A percentile compares a stretch with the other conserved stretches of the same genome.
Evolutionary conservation across 2,888 invertebrate species (phyloP).

Genomic region (Eristalis intricaria): DNA sequence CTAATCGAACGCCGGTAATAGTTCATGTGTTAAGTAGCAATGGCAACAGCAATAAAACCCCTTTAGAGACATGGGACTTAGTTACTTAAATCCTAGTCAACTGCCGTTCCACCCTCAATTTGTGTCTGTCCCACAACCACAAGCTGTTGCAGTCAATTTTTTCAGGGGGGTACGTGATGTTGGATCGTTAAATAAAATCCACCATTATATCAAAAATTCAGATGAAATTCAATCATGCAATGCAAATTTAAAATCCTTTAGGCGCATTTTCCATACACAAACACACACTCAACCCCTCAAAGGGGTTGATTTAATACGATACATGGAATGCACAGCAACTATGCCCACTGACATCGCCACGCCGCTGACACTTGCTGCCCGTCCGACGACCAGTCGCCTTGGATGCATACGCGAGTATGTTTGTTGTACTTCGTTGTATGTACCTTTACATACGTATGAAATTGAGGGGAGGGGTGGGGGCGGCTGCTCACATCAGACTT

Average conservation of each 20-base stretch:
- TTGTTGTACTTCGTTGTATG: conserved; percentile 38
- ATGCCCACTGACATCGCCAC: not conserved
- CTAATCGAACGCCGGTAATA: not conserved
- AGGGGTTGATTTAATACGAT: conserved; percentile 65
- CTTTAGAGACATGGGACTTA: conserved; percentile 42
- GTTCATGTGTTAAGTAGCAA: conserved; percentile 59
- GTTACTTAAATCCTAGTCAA: conserved; percentile 19
- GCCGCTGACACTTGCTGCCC: not conserved
- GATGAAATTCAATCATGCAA: conserved; percentile 72
- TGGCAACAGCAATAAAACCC: conserved; percentile 52
- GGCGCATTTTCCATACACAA: conserved; percentile 64
- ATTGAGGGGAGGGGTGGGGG: not conserved
- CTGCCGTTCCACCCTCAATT: conserved; percentile 24
- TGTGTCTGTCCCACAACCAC: conserved; percentile 9
- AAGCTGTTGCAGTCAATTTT: conserved; percentile 32
- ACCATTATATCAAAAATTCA: conserved; percentile 71
- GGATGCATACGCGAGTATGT: conserved; percentile 13
- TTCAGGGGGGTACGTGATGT: conserved; percentile 62
- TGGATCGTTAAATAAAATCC: conserved; percentile 71
- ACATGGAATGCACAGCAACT: conserved; percentile 40
- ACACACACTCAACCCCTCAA: conserved; percentile 52
- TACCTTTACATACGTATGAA: conserved; percentile 9
- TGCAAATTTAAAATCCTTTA: conserved; percentile 73
- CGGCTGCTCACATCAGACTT: not conserved
- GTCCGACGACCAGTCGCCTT: not conserved